These are phyloP conservation scores for Heliconius ismenius DNA, from an alignment of 2,888 invertebrate genomes.

Conservation along the genomic window DNA sequence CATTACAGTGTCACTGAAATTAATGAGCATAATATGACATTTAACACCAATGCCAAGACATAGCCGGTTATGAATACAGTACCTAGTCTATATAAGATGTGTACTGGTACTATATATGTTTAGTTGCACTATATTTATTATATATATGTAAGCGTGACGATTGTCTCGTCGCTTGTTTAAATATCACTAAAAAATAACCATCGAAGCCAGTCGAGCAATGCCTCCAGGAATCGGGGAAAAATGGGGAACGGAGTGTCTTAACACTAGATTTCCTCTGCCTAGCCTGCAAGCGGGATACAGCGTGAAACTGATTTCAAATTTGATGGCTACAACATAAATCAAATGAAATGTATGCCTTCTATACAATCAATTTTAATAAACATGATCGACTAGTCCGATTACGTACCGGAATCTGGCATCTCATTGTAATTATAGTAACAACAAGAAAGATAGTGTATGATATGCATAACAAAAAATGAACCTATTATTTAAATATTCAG, in stretches of 20 bases:
- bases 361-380: constrained; percentile 22
- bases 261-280: too few relatives aligned
- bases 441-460: constrained; percentile 26
- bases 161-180: background rate
- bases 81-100: background rate
- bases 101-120: background rate
- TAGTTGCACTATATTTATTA: background rate
- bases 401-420: constrained; percentile 31
- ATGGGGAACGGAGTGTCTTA: too few relatives aligned
- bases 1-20: background rate
- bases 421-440: constrained; percentile 37
- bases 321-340: background rate
- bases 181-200: background rate
- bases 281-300: too few relatives aligned
- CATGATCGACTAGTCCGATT: constrained; percentile 33
- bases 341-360: background rate
- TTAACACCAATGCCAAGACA: background rate
- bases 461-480: constrained; percentile 12
- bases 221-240: too few relatives aligned
- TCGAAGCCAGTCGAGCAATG: too few relatives aligned
- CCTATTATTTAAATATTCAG: constrained; percentile 26
- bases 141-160: background rate
- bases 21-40: background rate
- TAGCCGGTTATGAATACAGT: constrained; percentile 2
- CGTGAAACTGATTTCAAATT: too few relatives aligned